Conservation (phyloP, 2,113 vertebrate species). For the Noctilio leporinus region DNA sequence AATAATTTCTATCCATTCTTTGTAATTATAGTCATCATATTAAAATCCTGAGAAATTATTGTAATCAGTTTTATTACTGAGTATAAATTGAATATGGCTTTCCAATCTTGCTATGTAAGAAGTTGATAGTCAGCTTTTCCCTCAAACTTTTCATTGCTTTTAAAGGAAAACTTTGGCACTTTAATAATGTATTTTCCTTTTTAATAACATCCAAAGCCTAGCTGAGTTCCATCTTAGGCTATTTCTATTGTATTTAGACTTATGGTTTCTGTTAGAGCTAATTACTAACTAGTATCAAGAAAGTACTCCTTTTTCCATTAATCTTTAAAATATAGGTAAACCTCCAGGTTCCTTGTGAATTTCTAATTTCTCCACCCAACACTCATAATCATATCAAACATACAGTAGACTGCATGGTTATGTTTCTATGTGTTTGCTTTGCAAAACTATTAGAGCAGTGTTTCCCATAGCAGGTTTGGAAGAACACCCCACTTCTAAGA, state of each 20-base stretch:
- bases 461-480: conserved; percentile 53
- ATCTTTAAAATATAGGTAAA: conserved; percentile 24
- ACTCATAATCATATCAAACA: conserved; percentile 19
- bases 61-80: background rate
- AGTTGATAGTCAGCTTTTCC: background rate
- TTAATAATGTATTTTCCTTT: background rate
- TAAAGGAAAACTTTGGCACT: background rate
- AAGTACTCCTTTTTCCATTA: background rate
- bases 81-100: background rate
- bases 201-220: background rate
- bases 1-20: background rate
- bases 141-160: background rate
- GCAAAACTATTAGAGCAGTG: conserved; percentile 38
- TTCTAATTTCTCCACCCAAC: background rate
- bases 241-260: background rate
- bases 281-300: conserved; percentile 46
- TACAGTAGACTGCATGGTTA: conserved; percentile 42
- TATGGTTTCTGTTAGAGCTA: background rate
- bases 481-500: background rate
- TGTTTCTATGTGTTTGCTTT: conserved; percentile 48
- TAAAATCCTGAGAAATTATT: background rate
- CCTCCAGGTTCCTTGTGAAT: conserved; percentile 4
- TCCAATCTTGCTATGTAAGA: background rate
- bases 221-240: background rate
- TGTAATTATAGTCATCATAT: background rate